These are phyloP conservation scores for Hemicentrotus pulcherrimus DNA, from an alignment of 35 echinoderm and acorn worm genomes.

Conservation along the genomic window DNA sequence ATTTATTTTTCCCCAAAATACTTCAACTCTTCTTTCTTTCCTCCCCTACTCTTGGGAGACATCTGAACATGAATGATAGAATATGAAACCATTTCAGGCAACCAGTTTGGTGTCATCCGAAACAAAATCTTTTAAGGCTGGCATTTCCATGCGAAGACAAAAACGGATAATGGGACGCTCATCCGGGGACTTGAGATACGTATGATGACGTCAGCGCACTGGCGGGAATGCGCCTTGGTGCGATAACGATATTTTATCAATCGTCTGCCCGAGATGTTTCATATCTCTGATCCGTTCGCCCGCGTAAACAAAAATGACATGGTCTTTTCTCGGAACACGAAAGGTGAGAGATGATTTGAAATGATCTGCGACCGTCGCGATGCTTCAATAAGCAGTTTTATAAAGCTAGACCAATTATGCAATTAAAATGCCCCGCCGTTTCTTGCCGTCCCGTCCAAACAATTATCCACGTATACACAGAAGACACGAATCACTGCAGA, in stretches of 20 bases:
- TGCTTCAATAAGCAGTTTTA: background rate
- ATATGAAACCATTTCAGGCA: background rate
- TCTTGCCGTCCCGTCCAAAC: background rate
- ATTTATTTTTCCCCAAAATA: background rate
- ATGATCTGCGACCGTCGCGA: background rate
- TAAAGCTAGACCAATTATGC: background rate
- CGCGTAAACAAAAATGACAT: background rate
- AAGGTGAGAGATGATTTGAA: background rate
- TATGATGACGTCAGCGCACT: background rate
- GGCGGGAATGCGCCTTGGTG: conserved; percentile 4
- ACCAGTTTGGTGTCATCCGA: background rate
- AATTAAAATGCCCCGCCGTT: background rate
- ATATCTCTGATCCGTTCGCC: background rate
- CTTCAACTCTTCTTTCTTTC: background rate
- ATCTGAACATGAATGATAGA: background rate
- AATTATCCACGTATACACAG: background rate
- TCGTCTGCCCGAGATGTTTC: background rate
- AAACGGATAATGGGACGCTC: background rate
- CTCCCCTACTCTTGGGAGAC: background rate
- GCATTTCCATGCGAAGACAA: background rate
- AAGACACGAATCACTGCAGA: background rate
- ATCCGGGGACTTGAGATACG: background rate
- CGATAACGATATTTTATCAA: conserved; percentile 19
- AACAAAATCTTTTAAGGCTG: background rate
- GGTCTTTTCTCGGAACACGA: background rate